Percentiles rank a stretch among this genome's conserved stretches.
Evolutionary conservation across 2,888 invertebrate genomes (phyloP).

Genomic region (Aphodius sticticus): DNA sequence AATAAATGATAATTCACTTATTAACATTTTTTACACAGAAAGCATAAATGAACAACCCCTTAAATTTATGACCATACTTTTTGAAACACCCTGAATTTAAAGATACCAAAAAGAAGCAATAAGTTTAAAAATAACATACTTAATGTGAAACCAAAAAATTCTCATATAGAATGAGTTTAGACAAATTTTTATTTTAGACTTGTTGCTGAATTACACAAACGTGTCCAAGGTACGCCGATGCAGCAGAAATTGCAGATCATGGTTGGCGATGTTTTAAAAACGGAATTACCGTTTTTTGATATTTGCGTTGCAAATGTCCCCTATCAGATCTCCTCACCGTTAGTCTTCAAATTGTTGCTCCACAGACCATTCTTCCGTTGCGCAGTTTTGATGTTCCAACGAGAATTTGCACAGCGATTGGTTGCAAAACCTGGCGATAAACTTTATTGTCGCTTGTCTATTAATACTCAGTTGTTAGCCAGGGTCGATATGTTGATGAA

Average conservation of each 20-base stretch:
- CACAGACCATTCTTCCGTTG: constrained; percentile 88
- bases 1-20: too few species aligned
- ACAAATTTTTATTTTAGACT: constrained; percentile 62
- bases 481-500: constrained; percentile 97
- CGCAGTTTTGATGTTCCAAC: constrained; percentile 98
- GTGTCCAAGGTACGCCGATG: constrained; percentile 88
- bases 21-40: too few species aligned
- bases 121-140: too few species aligned
- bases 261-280: constrained; percentile 94
- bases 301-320: constrained; percentile 98
- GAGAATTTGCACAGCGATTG: constrained; percentile 96
- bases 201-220: constrained; percentile 96
- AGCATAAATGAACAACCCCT: too few species aligned
- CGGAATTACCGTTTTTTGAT: constrained; percentile 95
- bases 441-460: constrained; percentile 92
- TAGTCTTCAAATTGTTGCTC: constrained; percentile 92
- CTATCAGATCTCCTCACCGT: constrained; percentile 96
- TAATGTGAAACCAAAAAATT: too few species aligned
- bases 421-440: constrained; percentile 98
- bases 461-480: constrained; percentile 95
- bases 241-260: constrained; percentile 92
- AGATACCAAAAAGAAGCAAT: not conserved
- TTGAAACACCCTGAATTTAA: not conserved
- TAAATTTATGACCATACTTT: not conserved
- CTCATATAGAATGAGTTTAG: too few species aligned